Evolutionary conservation across 2,888 invertebrate species (phyloP), one percentile per base, ranked within the genome.

Genomic region (Trachelus troglodyta): DNA sequence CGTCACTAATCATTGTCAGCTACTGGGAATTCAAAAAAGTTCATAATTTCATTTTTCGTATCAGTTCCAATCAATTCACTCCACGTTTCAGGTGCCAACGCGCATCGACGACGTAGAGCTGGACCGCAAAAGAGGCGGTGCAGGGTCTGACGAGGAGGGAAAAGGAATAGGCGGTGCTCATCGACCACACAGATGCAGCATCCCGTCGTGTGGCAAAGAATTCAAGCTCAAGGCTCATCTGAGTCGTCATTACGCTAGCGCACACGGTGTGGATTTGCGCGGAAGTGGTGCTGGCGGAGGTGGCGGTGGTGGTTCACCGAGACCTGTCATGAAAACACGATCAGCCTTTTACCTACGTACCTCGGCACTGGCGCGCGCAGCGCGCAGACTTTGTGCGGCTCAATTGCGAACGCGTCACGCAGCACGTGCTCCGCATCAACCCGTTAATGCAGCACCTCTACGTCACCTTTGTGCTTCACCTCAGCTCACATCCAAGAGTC

Each of bases 271-370:
- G 6, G 91, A 91, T 77, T 83, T 91, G 75, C 90, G 91, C 30
- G 90, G 89, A 12, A 83, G 85, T 37, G 86, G 87, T 9, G 84
- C 82, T 11, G 74, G 80, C 23, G 82, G 86, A 0, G 89, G 88
- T 37, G 89, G 88, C 0, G 87, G 91, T 3, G 87, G 86, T 71
- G 91, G 91, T 56, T 96, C 96, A 75, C 96, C 98, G 80, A 94
- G 98, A 78, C 98, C 98, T 76, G 97, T 98, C 74, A 98, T 98
- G 98, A 98, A 98, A 93, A 98, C 98, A 77, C 95, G 98, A 89
- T 98, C 98, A 85, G 98, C 98, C 80, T 98, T 99, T 93, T 98
- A 98, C 93, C 94, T 98, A 89, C 96, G 97, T 92, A 98, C 97
- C 77, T 98, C 98, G 88, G 96, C 97, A 79, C 94, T 97, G 90